Base-by-base conservation (phyloP, 2,113 vertebrate species). In the Phyllostomus discolor region DNA sequence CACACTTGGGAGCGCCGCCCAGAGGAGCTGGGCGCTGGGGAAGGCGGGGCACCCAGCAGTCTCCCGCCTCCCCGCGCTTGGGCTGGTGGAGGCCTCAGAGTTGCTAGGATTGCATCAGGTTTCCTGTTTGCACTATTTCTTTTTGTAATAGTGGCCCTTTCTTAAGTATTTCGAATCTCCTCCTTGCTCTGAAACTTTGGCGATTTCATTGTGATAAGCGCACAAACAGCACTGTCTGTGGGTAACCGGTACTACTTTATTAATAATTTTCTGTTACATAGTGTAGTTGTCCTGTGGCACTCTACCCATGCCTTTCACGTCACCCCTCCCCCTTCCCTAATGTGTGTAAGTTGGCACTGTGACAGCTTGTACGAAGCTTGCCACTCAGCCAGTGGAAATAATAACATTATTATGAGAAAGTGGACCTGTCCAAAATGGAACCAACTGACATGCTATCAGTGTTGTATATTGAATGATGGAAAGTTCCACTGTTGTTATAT, bases 231-330 rank as follows among this genome's bases (percentile, higher is more conserved):
- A 98, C 97, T 97, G 92, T 97, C 97, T 98, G 98, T 97, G 62
- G 97, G 98, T 98, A 98, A 98, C 98, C 96, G 91, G 0, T 98
- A 98, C 97, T 98, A 98, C 97, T 95, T 98, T 94, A 98, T 98
- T 98, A 97, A 93, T 95, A 81, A 89, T 93, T 96, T 93, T 98
- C 92, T 98, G 95, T 94, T 88, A 95, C 97, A 97, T 95, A 26
- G 91, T 97, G 97, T 41, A n/a, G 94, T 95, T 70, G 88, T 97
- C 69, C 95, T 96, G 95, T 88, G 96, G 95, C 94, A 96, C 84
- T 81, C 66, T 52, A 81, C 85, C 90, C 41, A 24, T 35, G 64
- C 90, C 43, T 90, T 90, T 91, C 91, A 83, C 26, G 1, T 43
- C 38, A 78, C 54, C 86, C 86, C 52, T 8, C 0, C 85, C 80